Evolutionary conservation across 2,888 invertebrate genomes (phyloP).

Genomic region (Dasypogon diadema): DNA sequence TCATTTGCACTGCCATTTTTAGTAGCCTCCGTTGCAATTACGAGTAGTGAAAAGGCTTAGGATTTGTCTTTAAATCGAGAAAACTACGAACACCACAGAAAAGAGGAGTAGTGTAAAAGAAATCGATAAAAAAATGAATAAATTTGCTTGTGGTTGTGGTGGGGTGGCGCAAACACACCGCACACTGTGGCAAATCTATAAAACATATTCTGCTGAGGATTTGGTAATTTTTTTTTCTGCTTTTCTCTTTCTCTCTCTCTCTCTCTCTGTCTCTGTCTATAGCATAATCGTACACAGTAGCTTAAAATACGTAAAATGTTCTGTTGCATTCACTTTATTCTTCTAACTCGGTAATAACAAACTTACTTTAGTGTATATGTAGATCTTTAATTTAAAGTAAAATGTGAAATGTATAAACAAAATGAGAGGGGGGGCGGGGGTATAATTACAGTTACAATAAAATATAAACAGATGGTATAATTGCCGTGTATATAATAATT

Average conservation of each 20-base stretch:
- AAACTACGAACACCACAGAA: conserved; percentile 2
- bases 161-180: too few relatives aligned
- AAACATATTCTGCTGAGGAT: not conserved
- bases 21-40: conserved; percentile 34
- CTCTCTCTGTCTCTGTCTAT: conserved; percentile 5
- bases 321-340: conserved; percentile 39
- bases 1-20: conserved; percentile 33
- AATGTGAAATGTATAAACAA: conserved; percentile 42
- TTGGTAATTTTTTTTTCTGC: conserved; percentile 20
- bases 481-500: conserved; percentile 39
- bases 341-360: conserved; percentile 37
- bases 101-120: too few relatives aligned
- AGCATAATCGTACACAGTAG: conserved; percentile 16
- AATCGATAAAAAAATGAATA: too few relatives aligned
- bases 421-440: too few relatives aligned
- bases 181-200: not conserved
- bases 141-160: too few relatives aligned
- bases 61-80: not conserved
- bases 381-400: conserved; percentile 27
- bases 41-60: conserved; percentile 13
- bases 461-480: conserved; percentile 42
- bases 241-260: conserved; percentile 31
- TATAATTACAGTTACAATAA: conserved; percentile 37
- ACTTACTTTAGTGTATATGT: conserved; percentile 42
- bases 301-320: conserved; percentile 39